Evolutionary conservation across 2,113 vertebrate species (phyloP), one percentile per base, ranked within the genome.

Genomic region (Anthoscopus minutus): DNA sequence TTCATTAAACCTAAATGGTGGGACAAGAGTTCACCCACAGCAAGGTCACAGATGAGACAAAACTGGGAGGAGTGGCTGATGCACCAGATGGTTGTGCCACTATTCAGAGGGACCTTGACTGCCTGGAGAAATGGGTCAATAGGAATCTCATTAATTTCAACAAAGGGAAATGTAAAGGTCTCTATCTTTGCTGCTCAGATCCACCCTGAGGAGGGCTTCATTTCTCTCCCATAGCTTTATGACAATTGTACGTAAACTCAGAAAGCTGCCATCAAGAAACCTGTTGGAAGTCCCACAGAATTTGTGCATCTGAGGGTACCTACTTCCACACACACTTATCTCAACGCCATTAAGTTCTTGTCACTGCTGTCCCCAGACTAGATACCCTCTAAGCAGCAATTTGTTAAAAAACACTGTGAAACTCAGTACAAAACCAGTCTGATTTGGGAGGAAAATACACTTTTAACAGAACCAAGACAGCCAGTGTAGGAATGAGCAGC

Each of bases 121-220:
- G 69, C 70, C 48, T 69, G 40, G 24, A 93, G 87, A 85, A 95
- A 91, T 47, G 37, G 44, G 48, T 50, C 6, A 23, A 33, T 17
- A 35, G 78, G 78, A 80, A 92, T 85, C 78, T 94, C 90, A 89
- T 93, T 40, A 93, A 96, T 85, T 94, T 85, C 88, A 82, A 85
- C 84, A 95, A 95, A 86, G 78, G 48, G 14, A 95, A 96, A 89
- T 48, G 81, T 38, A 76, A 79, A 93, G 31, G 53, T 95, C 48
- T 56, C 5, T 31, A 53, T 48, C 64, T 81, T 69, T 53, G 84
- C 66, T 91, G 58, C 89, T 79, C 35, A 42, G 62, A 93, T 92
- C 45, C 73, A 84, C 28, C 7, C 72, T 25, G 18, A 71, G 22
- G 19, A 60, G 65, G 72, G 69, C 17, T 71, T 57, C 35, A 11